These are phyloP conservation scores for Reinhardtius hippoglossoides DNA, from an alignment of 2,113 vertebrate species.

Conservation along the genomic window DNA sequence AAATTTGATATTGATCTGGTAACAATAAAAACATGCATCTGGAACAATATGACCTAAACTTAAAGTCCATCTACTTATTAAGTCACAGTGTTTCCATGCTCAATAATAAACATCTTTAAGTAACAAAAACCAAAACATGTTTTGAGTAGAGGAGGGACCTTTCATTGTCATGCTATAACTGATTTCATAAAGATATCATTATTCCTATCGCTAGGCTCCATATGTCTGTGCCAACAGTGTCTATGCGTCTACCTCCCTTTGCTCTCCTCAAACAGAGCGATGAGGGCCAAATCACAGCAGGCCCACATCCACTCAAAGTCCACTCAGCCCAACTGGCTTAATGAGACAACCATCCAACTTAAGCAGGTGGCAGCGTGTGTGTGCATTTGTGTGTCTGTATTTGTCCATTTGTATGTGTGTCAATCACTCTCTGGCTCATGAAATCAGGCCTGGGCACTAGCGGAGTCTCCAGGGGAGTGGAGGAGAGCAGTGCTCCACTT, in stretches of 20 bases:
- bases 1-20: too few species aligned
- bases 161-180: neutral
- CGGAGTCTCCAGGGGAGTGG: slow-evolving; percentile 37
- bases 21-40: too few species aligned
- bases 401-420: slow-evolving; percentile 35
- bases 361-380: slow-evolving; percentile 58
- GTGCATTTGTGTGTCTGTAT: slow-evolving; percentile 4
- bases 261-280: neutral
- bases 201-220: neutral
- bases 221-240: neutral
- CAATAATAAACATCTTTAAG: too few species aligned
- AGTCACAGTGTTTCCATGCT: too few species aligned
- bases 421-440: slow-evolving; percentile 52
- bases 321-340: slow-evolving; percentile 40
- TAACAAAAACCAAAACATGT: too few species aligned
- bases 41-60: too few species aligned
- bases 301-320: slow-evolving; percentile 37
- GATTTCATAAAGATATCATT: neutral
- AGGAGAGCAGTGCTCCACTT: slow-evolving; percentile 60
- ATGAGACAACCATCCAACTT: slow-evolving; percentile 38
- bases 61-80: too few species aligned
- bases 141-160: neutral
- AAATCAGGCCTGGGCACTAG: slow-evolving; percentile 44
- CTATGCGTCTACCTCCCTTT: neutral
- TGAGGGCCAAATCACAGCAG: slow-evolving; percentile 6